A percentile compares a stretch with the other conserved stretches of the same genome.
Evolutionary conservation across 2,113 vertebrate genomes (phyloP).

Genomic region (Misgurnus mizolepis): DNA sequence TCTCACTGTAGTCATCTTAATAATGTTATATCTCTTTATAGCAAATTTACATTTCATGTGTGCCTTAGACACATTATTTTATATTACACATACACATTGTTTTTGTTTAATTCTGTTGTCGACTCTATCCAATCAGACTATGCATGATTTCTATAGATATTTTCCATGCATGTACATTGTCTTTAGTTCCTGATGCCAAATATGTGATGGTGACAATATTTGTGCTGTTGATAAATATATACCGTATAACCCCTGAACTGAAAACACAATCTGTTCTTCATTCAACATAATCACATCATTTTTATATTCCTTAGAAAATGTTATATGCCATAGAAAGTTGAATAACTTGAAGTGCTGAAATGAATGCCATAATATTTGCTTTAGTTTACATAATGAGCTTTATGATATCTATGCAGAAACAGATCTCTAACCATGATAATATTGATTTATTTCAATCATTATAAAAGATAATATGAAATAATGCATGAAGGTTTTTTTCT

Average conservation of each 20-base stretch:
- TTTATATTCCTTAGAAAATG: background rate
- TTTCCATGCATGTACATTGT: background rate
- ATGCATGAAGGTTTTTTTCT: background rate
- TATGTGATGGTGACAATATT: background rate
- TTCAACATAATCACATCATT: background rate
- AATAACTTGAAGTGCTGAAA: conserved; percentile 12
- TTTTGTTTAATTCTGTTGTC: background rate
- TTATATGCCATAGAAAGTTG: background rate
- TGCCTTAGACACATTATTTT: background rate
- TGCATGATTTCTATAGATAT: conserved; percentile 22
- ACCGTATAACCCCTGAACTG: background rate
- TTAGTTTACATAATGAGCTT: conserved; percentile 13
- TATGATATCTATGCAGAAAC: conserved; percentile 2
- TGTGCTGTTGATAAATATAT: background rate
- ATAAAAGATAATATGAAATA: background rate
- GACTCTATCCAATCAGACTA: background rate
- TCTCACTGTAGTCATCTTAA: background rate
- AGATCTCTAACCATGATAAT: background rate
- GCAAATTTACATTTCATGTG: conserved; percentile 19
- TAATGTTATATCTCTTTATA: background rate
- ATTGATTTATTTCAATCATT: background rate
- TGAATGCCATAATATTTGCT: conserved; percentile 11
- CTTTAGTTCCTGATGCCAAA: background rate
- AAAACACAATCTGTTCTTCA: background rate
- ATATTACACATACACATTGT: background rate